Evolutionary conservation across 2,888 invertebrate species (phyloP).

Genomic region (Conistra vaccinii): DNA sequence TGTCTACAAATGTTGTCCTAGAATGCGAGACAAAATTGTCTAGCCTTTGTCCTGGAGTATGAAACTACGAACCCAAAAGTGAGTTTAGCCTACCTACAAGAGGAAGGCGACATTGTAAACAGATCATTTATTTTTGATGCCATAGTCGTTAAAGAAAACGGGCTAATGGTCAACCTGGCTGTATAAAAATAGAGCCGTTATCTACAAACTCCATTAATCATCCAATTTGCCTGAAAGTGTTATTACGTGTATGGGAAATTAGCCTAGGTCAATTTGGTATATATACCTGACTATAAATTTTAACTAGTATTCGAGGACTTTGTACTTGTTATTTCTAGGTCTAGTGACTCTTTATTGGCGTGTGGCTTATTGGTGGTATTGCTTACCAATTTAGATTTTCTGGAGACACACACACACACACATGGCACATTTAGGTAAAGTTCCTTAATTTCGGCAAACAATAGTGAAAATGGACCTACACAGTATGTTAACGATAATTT

Average conservation of each 20-base stretch:
- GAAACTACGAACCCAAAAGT: not conserved
- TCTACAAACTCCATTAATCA: too few species aligned
- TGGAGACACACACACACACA: too few species aligned
- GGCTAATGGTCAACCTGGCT: not conserved
- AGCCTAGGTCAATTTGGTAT: not conserved
- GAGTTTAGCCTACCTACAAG: not conserved
- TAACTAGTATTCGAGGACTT: not conserved
- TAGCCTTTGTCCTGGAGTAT: not conserved
- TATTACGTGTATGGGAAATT: conserved; percentile 8
- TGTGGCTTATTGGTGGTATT: not conserved
- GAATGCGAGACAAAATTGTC: not conserved
- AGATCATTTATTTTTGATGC: not conserved
- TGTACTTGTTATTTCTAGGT: not conserved
- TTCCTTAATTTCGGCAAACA: not conserved
- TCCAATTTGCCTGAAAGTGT: conserved; percentile 29
- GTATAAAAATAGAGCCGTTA: not conserved
- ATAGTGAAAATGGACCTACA: not conserved
- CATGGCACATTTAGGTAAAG: not conserved
- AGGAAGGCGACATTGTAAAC: not conserved
- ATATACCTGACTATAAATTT: not conserved
- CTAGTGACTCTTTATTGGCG: not conserved
- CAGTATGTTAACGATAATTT: not conserved
- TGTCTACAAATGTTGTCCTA: not conserved
- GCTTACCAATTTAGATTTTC: not conserved
- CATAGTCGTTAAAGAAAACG: not conserved